Evolutionary conservation across 53 echinoderm and acorn worm species (phyloP).

Genomic region (Echinarachnius parma): DNA sequence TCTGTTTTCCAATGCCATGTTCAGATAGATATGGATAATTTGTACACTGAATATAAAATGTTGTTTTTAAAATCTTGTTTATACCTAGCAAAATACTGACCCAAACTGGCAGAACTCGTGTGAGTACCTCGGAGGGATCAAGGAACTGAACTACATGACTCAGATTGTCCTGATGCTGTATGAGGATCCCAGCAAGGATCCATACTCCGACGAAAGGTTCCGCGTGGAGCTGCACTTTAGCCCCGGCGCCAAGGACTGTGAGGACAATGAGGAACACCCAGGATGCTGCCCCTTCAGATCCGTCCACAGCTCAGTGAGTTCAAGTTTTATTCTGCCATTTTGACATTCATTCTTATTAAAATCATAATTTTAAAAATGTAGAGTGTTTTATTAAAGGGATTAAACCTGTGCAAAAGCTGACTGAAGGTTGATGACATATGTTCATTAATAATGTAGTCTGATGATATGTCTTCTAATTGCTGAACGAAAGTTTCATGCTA

Average conservation of each 20-base stretch:
- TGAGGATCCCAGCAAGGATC: conserved; percentile 94
- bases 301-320: conserved; percentile 31
- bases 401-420: too few species aligned
- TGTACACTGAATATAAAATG: too few species aligned
- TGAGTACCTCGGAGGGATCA: conserved; percentile 77
- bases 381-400: too few species aligned
- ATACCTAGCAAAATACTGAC: conserved; percentile 53
- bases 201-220: conserved; percentile 82
- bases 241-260: conserved; percentile 84
- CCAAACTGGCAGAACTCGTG: conserved; percentile 86
- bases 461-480: too few species aligned
- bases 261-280: conserved; percentile 58
- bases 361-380: too few species aligned
- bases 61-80: too few species aligned
- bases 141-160: conserved; percentile 98
- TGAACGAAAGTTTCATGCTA: too few species aligned
- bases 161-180: conserved; percentile 98
- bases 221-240: conserved; percentile 96
- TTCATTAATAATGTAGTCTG: too few species aligned
- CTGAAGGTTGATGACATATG: too few species aligned
- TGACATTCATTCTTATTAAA: too few species aligned
- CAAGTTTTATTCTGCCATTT: background rate
- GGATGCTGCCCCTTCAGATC: conserved; percentile 73
- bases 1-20: too few species aligned
- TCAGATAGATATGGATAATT: too few species aligned